Base-by-base conservation (phyloP, 1,140 invertebrate genomes). In the Drosophila cardini region DNA sequence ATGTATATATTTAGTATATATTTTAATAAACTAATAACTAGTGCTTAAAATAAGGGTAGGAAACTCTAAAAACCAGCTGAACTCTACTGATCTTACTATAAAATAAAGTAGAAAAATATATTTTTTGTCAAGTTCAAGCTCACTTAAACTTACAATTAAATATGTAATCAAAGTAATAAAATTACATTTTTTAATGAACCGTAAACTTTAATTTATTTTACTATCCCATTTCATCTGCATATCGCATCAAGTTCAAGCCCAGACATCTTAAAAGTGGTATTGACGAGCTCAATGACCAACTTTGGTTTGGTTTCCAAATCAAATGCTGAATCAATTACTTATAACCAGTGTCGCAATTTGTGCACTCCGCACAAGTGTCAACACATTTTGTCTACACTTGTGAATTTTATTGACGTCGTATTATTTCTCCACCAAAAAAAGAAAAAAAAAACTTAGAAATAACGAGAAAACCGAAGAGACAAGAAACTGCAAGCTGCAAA, bases 341-440 rank as follows among this genome's bases (percentile, higher is more conserved):
- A 50, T 38, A 50, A 15, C 8, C 9, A 50, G 69, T 79, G 77
- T 79, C 18, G 77, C 74, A 79, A 79, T 64, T 15, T 16, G 10
- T 16, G 42, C 34, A 15, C 55, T 48, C 55, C 43, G 68, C 18
- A 40, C 63, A 68, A 64, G 62, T 71, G 72, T 70, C 76, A 78
- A 78, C 61, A 78, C 48, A 26, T 26, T 52, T 62, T 48, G 63
- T 43, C 53, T 55, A 72, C 72, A 75, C 53, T 67, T 72, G 73
- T 40, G 21, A 43, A 50, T 69, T 72, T 72, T 63, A 71, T 63
- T 72, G 40, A 38, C 68, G 15, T 63, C 63, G 58, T 53, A 43
- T 72, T 72, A 63, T 72, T 76, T 76, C 74, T 70, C 53, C 77
- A 76, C 48, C 40, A 10, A 65, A 60, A 58, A 42, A 43, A 34